Evolutionary conservation across 1,140 invertebrate species (phyloP).

Genomic region (Bombus consobrinus): DNA sequence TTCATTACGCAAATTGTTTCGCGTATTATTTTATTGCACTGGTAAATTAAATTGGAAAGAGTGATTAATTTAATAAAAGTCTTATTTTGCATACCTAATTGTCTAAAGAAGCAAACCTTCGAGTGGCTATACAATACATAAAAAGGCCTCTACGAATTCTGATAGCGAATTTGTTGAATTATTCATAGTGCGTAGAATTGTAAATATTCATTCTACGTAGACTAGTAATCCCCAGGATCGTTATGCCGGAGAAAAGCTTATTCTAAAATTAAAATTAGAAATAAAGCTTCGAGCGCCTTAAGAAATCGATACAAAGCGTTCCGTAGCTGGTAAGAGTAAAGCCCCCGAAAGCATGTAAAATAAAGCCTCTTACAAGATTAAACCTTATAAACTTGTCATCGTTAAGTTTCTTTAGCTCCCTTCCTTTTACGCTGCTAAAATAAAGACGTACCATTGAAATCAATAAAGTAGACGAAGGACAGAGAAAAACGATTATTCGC

Average conservation of each 20-base stretch:
- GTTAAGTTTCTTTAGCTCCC: background rate
- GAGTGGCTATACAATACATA: background rate
- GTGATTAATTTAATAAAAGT: background rate
- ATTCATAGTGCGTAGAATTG: slow-evolving; percentile 21
- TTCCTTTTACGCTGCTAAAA: background rate
- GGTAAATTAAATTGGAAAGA: background rate
- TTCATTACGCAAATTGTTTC: background rate
- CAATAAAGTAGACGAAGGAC: background rate
- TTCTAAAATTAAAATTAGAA: slow-evolving; percentile 14
- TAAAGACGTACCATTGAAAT: background rate
- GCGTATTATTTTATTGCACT: too few relatives aligned
- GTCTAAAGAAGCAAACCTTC: background rate
- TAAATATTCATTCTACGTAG: slow-evolving; percentile 1
- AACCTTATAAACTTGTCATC: background rate
- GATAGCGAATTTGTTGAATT: slow-evolving; percentile 7
- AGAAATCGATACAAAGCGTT: slow-evolving; percentile 10
- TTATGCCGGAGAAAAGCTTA: slow-evolving; percentile 1
- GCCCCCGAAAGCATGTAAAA: slow-evolving; percentile 8
- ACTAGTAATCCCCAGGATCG: background rate
- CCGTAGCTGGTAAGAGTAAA: background rate
- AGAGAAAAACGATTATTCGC: background rate
- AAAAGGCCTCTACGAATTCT: background rate
- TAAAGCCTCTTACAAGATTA: slow-evolving; percentile 15
- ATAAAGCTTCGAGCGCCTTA: slow-evolving; percentile 10
- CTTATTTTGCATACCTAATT: background rate